These are phyloP conservation scores for Coracias cyanogaster DNA, from an alignment of 2,797 vertebrate species.

Conservation along the genomic window DNA sequence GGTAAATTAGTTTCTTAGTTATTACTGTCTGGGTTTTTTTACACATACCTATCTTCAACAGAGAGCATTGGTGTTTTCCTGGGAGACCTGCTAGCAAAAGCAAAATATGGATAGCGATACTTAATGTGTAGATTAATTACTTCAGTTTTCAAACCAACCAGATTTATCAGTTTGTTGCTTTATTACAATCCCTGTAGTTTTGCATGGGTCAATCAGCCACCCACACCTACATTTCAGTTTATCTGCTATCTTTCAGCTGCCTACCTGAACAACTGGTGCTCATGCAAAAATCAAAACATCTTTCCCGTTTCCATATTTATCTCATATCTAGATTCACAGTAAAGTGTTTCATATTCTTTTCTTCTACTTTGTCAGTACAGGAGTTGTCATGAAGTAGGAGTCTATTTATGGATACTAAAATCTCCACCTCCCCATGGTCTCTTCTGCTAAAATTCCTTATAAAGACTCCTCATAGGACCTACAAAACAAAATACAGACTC, in stretches of 20 bases:
- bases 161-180: background rate
- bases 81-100: background rate
- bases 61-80: background rate
- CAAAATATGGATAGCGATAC: background rate
- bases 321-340: background rate
- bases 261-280: background rate
- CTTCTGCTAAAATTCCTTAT: background rate
- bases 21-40: background rate
- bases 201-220: background rate
- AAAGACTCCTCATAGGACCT: background rate
- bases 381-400: background rate
- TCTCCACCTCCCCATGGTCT: fast-evolving
- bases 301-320: background rate
- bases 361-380: background rate
- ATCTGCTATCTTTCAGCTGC: background rate
- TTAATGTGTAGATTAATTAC: background rate
- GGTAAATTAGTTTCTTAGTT: background rate
- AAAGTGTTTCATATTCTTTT: background rate
- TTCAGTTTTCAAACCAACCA: background rate
- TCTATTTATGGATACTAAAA: background rate
- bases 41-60: background rate
- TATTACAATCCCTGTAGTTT: background rate
- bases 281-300: background rate
- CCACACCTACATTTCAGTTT: background rate
- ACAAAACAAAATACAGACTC: background rate